phyloP scores from a whole-genome alignment of 2,888 invertebrate species.

The Meteorus colon region DNA sequence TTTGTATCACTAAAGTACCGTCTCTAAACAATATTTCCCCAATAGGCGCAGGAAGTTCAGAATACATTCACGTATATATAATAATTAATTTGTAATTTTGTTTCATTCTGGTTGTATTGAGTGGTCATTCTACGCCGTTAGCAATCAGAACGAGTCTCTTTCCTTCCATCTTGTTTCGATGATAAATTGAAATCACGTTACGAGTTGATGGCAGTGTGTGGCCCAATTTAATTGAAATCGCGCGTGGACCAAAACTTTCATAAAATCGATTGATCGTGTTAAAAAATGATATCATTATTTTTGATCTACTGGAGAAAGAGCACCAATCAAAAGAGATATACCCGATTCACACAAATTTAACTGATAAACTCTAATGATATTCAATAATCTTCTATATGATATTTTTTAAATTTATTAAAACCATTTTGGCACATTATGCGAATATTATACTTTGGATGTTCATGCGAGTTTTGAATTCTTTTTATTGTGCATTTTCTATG shows the following conservation, averaged over 20 bases:
- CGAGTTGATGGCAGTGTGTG: conserved; percentile 62
- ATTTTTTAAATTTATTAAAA: conserved; percentile 7
- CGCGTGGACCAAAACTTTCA: conserved; percentile 51
- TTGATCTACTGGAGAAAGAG: not conserved
- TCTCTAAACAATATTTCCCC: conserved; percentile 43
- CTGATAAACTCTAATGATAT: conserved; percentile 8
- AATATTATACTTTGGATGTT: not conserved
- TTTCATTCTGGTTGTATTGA: conserved; percentile 49
- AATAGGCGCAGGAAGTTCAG: conserved; percentile 57
- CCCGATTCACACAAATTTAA: not conserved
- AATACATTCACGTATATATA: conserved; percentile 58
- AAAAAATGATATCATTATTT: not conserved
- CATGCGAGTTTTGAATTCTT: not conserved
- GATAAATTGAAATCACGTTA: conserved; percentile 50
- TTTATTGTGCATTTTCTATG: not conserved
- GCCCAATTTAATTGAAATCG: conserved; percentile 55
- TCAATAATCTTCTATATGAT: not conserved
- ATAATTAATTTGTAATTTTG: not conserved
- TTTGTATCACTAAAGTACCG: conserved; percentile 45
- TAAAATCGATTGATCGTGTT: conserved; percentile 40
- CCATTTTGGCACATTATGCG: conserved; percentile 15
- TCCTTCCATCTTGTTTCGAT: not conserved
- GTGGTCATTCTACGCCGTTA: conserved; percentile 68
- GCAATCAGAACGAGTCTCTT: conserved; percentile 60
- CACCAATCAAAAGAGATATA: not conserved